Percentiles rank a stretch among this genome's conserved stretches.
Evolutionary conservation across 1,140 invertebrate species (phyloP).

Genomic region (Drosophila trapezifrons): DNA sequence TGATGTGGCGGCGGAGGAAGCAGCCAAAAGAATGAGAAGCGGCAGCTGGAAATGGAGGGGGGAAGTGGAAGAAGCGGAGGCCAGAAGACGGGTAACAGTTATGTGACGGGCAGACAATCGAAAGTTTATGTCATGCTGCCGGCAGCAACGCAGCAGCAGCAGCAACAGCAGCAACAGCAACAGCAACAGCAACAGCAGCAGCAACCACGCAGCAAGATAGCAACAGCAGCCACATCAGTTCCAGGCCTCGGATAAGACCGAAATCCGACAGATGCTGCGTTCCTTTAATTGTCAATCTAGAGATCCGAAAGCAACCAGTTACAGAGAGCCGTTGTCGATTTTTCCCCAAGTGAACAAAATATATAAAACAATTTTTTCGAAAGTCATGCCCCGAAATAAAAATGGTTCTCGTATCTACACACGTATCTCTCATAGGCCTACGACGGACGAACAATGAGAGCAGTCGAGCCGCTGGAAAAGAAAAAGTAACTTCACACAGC

Average conservation of each 20-base stretch:
- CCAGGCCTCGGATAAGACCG: conserved; percentile 23
- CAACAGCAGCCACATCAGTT: conserved; percentile 7
- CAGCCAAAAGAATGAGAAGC: conserved; percentile 51
- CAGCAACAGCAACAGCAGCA: conserved; percentile 13
- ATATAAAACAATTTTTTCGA: conserved; percentile 66
- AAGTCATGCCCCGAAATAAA: conserved; percentile 78
- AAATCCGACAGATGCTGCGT: conserved; percentile 34
- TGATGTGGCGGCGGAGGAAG: conserved; percentile 41
- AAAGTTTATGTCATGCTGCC: conserved; percentile 80
- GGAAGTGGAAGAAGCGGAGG: conserved; percentile 26
- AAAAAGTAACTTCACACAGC: conserved; percentile 77
- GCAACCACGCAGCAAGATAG: conserved; percentile 4
- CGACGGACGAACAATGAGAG: conserved; percentile 72
- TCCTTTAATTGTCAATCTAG: conserved; percentile 26
- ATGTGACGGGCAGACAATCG: conserved; percentile 81
- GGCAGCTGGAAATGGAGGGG: conserved; percentile 4
- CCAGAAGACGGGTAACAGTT: conserved; percentile 67
- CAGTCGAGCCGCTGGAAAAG: conserved; percentile 73
- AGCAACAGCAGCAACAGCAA: conserved; percentile 20
- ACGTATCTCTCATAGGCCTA: conserved; percentile 77
- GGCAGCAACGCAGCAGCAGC: conserved; percentile 52
- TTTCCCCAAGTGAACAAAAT: conserved; percentile 33
- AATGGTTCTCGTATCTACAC: conserved; percentile 69
- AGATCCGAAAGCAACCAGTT: conserved; percentile 45
- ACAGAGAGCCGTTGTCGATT: conserved; percentile 9